Evolutionary conservation across 2,113 vertebrate species (phyloP).

Genomic region (Lycaon pictus): DNA sequence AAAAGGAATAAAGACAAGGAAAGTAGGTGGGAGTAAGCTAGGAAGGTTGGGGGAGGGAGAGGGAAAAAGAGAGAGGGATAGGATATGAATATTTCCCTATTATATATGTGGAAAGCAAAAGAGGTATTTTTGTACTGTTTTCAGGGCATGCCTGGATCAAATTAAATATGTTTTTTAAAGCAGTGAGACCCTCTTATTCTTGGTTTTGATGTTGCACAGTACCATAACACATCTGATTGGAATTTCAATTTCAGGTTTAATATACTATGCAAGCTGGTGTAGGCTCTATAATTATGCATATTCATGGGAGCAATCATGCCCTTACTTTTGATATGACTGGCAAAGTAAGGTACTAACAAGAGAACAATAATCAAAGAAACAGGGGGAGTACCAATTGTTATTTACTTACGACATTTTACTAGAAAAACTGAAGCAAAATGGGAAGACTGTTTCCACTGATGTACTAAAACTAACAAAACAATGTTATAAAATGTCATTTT

Average conservation of each 20-base stretch:
- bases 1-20: background rate
- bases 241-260: slow-evolving; percentile 69
- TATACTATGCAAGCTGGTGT: slow-evolving; percentile 43
- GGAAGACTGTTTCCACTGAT: slow-evolving; percentile 50
- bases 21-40: background rate
- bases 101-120: slow-evolving; percentile 24
- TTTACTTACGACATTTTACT: slow-evolving; percentile 67
- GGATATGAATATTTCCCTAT: background rate
- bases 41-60: background rate
- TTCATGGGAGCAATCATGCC: slow-evolving; percentile 40
- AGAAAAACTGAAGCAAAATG: slow-evolving; percentile 54
- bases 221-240: slow-evolving; percentile 36
- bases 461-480: slow-evolving; percentile 63
- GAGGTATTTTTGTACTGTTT: background rate
- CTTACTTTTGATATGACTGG: slow-evolving; percentile 51
- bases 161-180: slow-evolving; percentile 38
- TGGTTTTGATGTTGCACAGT: slow-evolving; percentile 46
- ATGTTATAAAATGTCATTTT: slow-evolving; percentile 67
- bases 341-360: slow-evolving; percentile 32
- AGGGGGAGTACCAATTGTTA: slow-evolving; percentile 22
- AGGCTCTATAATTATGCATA: slow-evolving; percentile 60
- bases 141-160: background rate
- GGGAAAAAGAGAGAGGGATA: background rate
- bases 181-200: background rate
- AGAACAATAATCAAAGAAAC: slow-evolving; percentile 65